These are phyloP conservation scores for Gymnoscopelus microlampas DNA, from an alignment of 2,797 vertebrate species.

Conservation along the genomic window DNA sequence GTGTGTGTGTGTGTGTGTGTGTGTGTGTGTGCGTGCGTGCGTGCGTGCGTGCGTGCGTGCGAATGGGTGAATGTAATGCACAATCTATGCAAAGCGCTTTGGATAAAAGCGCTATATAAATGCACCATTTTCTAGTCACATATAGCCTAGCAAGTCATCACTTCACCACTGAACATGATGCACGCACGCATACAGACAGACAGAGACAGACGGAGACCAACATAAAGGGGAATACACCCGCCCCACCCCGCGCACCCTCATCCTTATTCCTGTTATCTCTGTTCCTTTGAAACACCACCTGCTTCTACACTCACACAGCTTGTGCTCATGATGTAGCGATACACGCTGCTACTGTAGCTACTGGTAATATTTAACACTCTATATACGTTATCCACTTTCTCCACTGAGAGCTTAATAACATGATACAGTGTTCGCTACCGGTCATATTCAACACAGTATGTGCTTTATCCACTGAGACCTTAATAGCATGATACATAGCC, in stretches of 20 bases:
- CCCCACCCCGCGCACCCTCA: slow-evolving; percentile 56
- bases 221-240: slow-evolving; percentile 66
- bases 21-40: no score
- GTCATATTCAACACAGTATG: slow-evolving; percentile 44
- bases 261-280: slow-evolving; percentile 73
- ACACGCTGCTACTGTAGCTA: no score
- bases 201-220: slow-evolving; percentile 31
- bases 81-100: no score
- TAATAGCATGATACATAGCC: slow-evolving; percentile 43
- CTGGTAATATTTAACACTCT: no score
- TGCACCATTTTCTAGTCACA: no score
- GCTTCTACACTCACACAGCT: slow-evolving; percentile 64
- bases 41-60: no score
- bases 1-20: no score
- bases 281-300: slow-evolving; percentile 79
- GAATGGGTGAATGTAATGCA: no score
- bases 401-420: neutral
- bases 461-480: slow-evolving; percentile 7
- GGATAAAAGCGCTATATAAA: no score
- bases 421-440: slow-evolving; percentile 55
- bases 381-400: no score
- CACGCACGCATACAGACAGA: neutral
- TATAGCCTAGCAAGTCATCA: neutral
- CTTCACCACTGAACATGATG: slow-evolving; percentile 39
- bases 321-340: slow-evolving; percentile 61